Evolutionary conservation across 2,888 invertebrate genomes (phyloP).

Genomic region (Morpho deidamia): DNA sequence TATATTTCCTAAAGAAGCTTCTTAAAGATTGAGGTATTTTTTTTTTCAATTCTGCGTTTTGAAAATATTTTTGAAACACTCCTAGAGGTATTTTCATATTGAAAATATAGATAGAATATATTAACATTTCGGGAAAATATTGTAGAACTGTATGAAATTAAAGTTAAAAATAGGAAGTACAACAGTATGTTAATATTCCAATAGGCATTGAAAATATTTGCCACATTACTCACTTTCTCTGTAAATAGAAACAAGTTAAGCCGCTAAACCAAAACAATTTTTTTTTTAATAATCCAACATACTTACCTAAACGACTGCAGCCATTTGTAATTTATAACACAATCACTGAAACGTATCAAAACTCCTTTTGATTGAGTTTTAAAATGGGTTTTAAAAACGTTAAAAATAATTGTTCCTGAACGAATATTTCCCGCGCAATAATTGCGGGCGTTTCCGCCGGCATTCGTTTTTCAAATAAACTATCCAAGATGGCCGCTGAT

Average conservation of each 20-base stretch:
- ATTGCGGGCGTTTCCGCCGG: constrained; percentile 55
- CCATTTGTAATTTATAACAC: constrained; percentile 1
- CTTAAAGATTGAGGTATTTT: too few relatives aligned
- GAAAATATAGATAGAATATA: too few relatives aligned
- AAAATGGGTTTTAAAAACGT: not conserved
- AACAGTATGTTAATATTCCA: too few relatives aligned
- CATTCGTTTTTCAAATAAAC: constrained; percentile 70
- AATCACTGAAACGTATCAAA: constrained; percentile 1
- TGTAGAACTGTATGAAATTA: too few relatives aligned
- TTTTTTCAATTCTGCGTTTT: too few relatives aligned
- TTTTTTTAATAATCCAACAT: not conserved
- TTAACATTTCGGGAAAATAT: too few relatives aligned
- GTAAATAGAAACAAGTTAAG: constrained; percentile 1
- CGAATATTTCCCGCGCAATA: constrained; percentile 32
- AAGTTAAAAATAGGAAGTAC: too few relatives aligned
- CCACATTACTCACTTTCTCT: constrained; percentile 8
- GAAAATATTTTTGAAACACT: too few relatives aligned
- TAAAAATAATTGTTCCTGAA: constrained; percentile 5
- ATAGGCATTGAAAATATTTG: not conserved
- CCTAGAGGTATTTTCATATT: too few relatives aligned
- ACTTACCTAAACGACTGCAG: constrained; percentile 1
- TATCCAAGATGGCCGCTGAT: constrained; percentile 61
- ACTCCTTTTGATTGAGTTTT: not conserved
- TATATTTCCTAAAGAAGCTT: too few relatives aligned
- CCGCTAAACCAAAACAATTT: not conserved